These are phyloP conservation scores for Oxyruncus cristatus DNA, from an alignment of 2,113 vertebrate genomes.

Conservation along the genomic window DNA sequence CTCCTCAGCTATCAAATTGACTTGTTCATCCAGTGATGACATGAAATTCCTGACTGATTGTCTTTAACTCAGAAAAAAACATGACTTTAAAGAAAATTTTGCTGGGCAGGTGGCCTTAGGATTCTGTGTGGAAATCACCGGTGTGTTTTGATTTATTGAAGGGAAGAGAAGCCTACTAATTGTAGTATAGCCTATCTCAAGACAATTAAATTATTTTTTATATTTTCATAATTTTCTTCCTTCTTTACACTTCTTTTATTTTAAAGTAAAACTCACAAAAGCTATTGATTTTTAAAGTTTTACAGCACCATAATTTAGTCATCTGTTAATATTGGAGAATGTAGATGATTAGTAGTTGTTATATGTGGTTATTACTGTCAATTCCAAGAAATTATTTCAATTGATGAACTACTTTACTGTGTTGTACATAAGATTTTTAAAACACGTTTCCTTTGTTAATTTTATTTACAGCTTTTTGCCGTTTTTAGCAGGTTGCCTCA, in stretches of 20 bases:
- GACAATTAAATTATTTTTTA: background rate
- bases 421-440: background rate
- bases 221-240: background rate
- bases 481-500: background rate
- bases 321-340: background rate
- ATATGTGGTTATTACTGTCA: background rate
- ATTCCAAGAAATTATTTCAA: background rate
- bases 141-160: background rate
- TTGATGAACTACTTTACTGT: background rate
- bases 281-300: background rate
- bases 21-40: background rate
- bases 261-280: background rate
- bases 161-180: background rate
- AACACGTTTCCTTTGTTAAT: background rate
- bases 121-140: background rate
- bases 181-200: background rate
- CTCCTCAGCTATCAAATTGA: background rate
- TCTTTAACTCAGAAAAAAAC: background rate
- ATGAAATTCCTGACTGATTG: background rate
- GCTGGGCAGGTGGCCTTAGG: background rate
- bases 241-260: background rate
- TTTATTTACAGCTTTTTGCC: background rate
- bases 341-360: background rate
- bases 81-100: background rate
- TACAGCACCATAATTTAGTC: background rate